Percentiles rank a stretch among this genome's conserved stretches.
Evolutionary conservation across 64 coral and sea anemone genomes (phyloP).

Genomic region (Orbicella faveolata): DNA sequence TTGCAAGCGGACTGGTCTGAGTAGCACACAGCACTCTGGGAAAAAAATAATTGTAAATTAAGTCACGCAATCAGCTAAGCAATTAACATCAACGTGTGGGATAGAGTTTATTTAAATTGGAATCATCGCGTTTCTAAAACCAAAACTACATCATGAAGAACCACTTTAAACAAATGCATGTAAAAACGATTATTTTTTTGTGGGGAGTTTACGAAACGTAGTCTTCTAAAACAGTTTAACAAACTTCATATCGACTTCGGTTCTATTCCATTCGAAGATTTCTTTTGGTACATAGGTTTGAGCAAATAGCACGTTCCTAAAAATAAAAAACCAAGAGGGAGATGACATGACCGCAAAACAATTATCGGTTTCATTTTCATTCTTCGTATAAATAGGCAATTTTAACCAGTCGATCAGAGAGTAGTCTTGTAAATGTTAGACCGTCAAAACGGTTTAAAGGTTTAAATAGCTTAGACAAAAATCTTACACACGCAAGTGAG

Average conservation of each 20-base stretch:
- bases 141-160: not conserved
- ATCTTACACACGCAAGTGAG: not conserved
- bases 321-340: not conserved
- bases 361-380: not conserved
- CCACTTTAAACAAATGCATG: no score
- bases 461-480: not conserved
- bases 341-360: not conserved
- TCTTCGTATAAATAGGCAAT: not conserved
- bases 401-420: not conserved
- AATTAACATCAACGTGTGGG: constrained; percentile 2
- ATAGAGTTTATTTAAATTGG: not conserved
- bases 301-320: not conserved
- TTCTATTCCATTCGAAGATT: not conserved
- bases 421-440: not conserved
- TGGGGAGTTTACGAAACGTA: not conserved
- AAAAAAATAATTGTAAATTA: not conserved
- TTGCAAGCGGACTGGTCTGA: not conserved
- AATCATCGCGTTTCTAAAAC: not conserved
- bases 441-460: not conserved
- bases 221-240: not conserved
- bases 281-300: not conserved
- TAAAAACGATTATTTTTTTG: not conserved
- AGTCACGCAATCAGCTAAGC: not conserved
- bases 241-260: not conserved
- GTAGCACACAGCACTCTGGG: not conserved